phyloP scores from a whole-genome alignment of 2,888 invertebrate species.

The Rhogogaster chlorosoma region DNA sequence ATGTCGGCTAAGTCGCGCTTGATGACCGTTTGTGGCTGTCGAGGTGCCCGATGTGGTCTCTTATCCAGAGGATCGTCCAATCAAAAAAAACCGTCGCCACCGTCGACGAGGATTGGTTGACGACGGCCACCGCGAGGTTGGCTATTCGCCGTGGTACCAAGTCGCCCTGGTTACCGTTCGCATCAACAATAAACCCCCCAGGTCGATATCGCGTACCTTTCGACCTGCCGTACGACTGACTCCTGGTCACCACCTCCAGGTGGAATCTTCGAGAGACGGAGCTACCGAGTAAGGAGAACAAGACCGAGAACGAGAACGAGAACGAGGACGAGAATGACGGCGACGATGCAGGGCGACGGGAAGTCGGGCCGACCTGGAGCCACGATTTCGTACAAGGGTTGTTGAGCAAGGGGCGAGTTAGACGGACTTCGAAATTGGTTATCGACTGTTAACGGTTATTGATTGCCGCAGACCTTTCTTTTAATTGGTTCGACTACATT shows the following conservation, averaged over 20 bases:
- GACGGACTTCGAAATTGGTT: constrained; percentile 19
- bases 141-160: constrained; percentile 72
- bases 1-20: constrained; percentile 68
- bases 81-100: constrained; percentile 74
- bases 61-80: constrained; percentile 75
- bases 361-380: constrained; percentile 4
- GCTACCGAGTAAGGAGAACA: background rate
- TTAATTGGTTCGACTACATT: constrained; percentile 5
- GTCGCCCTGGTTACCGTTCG: constrained; percentile 76
- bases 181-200: constrained; percentile 72
- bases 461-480: constrained; percentile 14
- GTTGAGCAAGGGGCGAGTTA: background rate
- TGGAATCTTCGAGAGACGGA: constrained; percentile 45
- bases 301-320: background rate
- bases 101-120: constrained; percentile 69
- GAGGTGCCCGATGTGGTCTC: constrained; percentile 74
- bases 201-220: constrained; percentile 73
- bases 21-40: constrained; percentile 69
- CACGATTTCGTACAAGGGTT: background rate
- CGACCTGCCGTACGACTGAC: constrained; percentile 53
- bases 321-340: background rate
- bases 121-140: constrained; percentile 71
- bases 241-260: constrained; percentile 38
- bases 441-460: constrained; percentile 39
- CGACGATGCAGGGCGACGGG: background rate